phyloP scores from a whole-genome alignment of 2,113 vertebrate species.

The Trichomycterus rosablanca region DNA sequence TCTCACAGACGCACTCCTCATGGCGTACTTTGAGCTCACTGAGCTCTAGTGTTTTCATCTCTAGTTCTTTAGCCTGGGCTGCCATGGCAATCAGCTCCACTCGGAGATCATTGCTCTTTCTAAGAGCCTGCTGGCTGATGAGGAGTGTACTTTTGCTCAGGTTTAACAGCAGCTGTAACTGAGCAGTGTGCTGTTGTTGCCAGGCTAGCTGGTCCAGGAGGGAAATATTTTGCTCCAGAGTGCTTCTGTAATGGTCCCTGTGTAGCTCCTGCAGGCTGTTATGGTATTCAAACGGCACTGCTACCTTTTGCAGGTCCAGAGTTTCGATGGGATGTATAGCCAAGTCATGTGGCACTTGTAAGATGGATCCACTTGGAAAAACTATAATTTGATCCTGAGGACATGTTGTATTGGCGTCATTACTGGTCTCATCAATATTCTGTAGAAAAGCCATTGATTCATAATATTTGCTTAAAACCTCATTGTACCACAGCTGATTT shows the following conservation, averaged over 20 bases:
- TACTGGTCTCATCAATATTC: background rate
- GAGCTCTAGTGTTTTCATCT: constrained; percentile 42
- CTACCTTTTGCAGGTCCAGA: constrained; percentile 45
- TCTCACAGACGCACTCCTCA: constrained; percentile 58
- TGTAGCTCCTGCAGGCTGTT: constrained; percentile 40
- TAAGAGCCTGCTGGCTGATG: constrained; percentile 46
- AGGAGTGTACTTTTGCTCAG: constrained; percentile 49
- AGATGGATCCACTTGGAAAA: background rate
- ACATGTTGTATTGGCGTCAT: background rate
- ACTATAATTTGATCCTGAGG: background rate
- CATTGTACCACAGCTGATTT: background rate
- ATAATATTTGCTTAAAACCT: constrained; percentile 27
- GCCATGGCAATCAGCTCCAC: constrained; percentile 50
- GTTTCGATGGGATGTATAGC: constrained; percentile 47
- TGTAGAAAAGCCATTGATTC: constrained; percentile 20
- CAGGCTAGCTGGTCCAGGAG: constrained; percentile 60
- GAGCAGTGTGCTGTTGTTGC: constrained; percentile 59
- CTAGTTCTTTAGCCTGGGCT: constrained; percentile 51
- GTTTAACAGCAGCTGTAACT: constrained; percentile 56
- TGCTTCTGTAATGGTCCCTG: constrained; percentile 56
- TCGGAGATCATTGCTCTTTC: constrained; percentile 61
- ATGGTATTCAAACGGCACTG: constrained; percentile 50
- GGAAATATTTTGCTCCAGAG: constrained; percentile 61
- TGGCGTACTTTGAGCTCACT: constrained; percentile 35
- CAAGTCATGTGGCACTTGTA: constrained; percentile 17